Conservation (phyloP, 2,113 vertebrate genomes). For the Phoxinus phoxinus region DNA sequence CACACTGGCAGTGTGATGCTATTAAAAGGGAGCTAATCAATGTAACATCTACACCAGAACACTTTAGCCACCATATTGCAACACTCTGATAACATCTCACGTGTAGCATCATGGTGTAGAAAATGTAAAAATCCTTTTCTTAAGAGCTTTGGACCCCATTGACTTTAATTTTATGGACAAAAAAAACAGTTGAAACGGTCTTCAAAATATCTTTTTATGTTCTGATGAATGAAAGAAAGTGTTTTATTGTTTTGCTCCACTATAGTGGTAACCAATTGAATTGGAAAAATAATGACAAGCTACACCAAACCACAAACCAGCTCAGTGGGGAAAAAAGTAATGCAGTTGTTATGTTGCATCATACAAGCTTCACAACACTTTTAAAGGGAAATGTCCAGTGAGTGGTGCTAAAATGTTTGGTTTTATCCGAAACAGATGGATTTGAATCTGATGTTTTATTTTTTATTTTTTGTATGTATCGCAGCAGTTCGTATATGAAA, state of each 20-base stretch:
- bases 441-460: background rate
- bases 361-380: background rate
- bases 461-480: background rate
- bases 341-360: background rate
- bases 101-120: background rate
- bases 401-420: background rate
- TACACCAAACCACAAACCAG: background rate
- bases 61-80: background rate
- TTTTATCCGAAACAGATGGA: background rate
- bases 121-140: background rate
- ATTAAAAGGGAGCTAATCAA: background rate
- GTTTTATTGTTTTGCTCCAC: background rate
- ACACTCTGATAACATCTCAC: background rate
- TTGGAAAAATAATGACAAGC: background rate
- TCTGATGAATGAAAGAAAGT: background rate
- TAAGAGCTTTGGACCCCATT: background rate
- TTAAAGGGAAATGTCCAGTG: background rate
- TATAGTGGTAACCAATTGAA: background rate
- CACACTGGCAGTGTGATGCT: background rate
- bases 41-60: background rate
- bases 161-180: background rate
- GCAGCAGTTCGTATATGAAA: background rate
- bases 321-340: too few species aligned
- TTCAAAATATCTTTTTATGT: background rate
- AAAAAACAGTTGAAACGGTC: background rate